Percentiles rank a stretch among this genome's conserved stretches.
phyloP scores from a whole-genome alignment of 2,113 vertebrate genomes.

The Leptobrachium leishanense region DNA sequence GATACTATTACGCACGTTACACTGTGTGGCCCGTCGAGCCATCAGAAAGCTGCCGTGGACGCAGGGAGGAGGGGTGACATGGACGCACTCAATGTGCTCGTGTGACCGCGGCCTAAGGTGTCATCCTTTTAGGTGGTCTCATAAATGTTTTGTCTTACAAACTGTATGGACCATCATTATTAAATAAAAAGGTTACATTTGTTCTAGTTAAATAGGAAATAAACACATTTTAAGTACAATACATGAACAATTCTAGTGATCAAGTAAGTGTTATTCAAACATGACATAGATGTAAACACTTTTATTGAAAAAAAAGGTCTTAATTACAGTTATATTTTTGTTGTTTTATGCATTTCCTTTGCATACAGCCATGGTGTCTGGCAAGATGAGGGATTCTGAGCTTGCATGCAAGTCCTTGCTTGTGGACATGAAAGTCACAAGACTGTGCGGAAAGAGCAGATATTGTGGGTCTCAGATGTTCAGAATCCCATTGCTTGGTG shows the following conservation, averaged over 20 bases:
- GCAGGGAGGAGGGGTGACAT: too few relatives aligned
- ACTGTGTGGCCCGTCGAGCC: too few relatives aligned
- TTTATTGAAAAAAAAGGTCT: background rate
- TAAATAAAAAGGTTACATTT: background rate
- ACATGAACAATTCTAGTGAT: background rate
- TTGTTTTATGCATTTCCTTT: background rate
- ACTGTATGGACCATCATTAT: too few relatives aligned
- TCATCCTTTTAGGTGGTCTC: too few relatives aligned
- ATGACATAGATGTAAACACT: background rate
- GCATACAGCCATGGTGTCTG: background rate
- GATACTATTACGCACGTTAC: too few relatives aligned
- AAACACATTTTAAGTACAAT: background rate
- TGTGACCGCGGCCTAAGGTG: too few relatives aligned
- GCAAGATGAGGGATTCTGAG: background rate
- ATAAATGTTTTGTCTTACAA: too few relatives aligned
- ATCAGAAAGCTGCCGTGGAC: too few relatives aligned
- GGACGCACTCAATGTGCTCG: too few relatives aligned
- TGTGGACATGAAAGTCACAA: background rate
- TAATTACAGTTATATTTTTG: background rate
- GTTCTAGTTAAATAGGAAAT: background rate
- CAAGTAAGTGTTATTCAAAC: background rate
- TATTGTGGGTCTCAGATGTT: too few relatives aligned
- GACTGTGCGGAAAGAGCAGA: background rate
- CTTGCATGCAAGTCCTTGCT: background rate
- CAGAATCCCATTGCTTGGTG: too few relatives aligned